A percentile compares a stretch with the other conserved stretches of the same genome.
Conservation (phyloP, 2,113 vertebrate genomes). For the Colinus virginianus region DNA sequence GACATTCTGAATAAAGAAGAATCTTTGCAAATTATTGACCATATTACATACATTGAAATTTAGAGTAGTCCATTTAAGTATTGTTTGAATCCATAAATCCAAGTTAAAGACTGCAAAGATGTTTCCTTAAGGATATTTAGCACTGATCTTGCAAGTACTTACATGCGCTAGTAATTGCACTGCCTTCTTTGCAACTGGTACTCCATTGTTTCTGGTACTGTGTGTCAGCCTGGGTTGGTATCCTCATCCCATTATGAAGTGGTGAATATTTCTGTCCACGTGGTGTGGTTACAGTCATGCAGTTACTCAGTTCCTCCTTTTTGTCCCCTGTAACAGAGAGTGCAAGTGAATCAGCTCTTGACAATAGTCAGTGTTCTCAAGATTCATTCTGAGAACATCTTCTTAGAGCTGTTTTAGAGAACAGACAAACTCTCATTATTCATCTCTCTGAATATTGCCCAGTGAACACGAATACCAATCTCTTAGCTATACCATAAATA, state of each 20-base stretch:
- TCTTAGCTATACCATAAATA: neutral
- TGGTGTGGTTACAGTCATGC: neutral
- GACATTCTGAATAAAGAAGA: neutral
- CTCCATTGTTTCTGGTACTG: neutral
- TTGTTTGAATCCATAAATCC: neutral
- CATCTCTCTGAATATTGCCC: neutral
- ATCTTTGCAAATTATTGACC: neutral
- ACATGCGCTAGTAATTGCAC: neutral
- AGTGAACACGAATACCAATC: neutral
- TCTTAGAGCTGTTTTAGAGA: neutral
- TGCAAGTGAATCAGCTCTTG: neutral
- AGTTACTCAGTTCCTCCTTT: neutral
- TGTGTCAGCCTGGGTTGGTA: neutral
- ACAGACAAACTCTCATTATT: conserved; percentile 8
- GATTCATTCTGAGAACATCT: neutral
- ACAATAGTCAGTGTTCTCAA: neutral
- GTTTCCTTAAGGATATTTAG: neutral
- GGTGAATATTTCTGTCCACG: neutral
- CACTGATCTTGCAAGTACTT: neutral
- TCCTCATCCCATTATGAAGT: neutral
- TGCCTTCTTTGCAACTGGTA: neutral
- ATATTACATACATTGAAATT: neutral
- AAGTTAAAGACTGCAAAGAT: neutral
- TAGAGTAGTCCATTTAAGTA: neutral
- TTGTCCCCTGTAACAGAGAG: neutral